Evolutionary conservation across 2,888 invertebrate species (phyloP).

Genomic region (Bibio marci): DNA sequence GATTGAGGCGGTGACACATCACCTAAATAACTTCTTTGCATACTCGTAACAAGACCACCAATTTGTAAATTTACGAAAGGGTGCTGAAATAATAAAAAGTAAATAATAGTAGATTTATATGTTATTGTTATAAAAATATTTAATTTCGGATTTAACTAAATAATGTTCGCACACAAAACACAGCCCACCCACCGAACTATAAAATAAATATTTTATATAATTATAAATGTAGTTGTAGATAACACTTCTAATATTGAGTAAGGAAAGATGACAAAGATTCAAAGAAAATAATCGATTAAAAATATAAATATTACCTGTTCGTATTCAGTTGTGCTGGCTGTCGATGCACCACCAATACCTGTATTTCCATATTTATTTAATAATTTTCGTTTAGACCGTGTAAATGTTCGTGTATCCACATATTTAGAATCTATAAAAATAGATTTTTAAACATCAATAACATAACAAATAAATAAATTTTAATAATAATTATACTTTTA

Average conservation of each 20-base stretch:
- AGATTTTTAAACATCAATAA: constrained; percentile 4
- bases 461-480: too few relatives aligned
- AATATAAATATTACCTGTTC: background rate
- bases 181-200: too few relatives aligned
- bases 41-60: constrained; percentile 26
- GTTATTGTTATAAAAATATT: background rate
- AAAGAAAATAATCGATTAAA: too few relatives aligned
- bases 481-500: background rate
- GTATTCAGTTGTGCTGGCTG: background rate
- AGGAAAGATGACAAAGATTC: too few relatives aligned
- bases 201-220: too few relatives aligned
- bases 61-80: constrained; percentile 20
- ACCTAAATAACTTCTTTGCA: constrained; percentile 26
- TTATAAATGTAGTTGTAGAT: too few relatives aligned
- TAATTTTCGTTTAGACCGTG: constrained; percentile 24
- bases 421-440: constrained; percentile 19
- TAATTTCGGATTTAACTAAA: background rate
- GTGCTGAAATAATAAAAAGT: background rate
- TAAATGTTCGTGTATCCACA: constrained; percentile 27
- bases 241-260: too few relatives aligned
- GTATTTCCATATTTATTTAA: constrained; percentile 19
- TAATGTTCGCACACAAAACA: too few relatives aligned
- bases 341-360: too few relatives aligned
- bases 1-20: constrained; percentile 28
- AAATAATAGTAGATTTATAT: too few relatives aligned